Percentiles rank a stretch among this genome's conserved stretches.
These are phyloP conservation scores for Xanthorhoe designata DNA, from an alignment of 2,888 invertebrate species.

Conservation along the genomic window DNA sequence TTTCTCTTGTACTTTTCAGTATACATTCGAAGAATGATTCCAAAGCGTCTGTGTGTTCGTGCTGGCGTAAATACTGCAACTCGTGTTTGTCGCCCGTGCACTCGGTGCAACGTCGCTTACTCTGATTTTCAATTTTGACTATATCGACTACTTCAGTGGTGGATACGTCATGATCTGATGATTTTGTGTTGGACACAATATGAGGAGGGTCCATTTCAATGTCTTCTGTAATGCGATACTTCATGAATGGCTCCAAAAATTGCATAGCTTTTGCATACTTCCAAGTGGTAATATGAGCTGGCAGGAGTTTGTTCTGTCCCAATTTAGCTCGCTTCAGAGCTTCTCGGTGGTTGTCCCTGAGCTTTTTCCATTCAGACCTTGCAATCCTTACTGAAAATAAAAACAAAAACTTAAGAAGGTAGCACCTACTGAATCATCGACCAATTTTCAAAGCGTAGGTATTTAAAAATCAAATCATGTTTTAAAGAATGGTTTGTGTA, in stretches of 20 bases:
- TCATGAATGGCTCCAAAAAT: constrained; percentile 79
- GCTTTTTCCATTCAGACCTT: constrained; percentile 77
- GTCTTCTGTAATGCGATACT: constrained; percentile 77
- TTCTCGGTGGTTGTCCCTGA: constrained; percentile 76
- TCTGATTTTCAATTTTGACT: constrained; percentile 43
- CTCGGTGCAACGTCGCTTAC: constrained; percentile 58
- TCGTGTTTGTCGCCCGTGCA: constrained; percentile 38
- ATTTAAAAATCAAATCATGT: neutral
- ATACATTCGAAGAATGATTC: constrained; percentile 76
- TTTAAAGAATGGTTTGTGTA: neutral
- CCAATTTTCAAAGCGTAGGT: neutral
- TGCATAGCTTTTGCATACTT: constrained; percentile 81
- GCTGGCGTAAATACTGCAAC: constrained; percentile 33
- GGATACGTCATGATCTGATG: constrained; percentile 63
- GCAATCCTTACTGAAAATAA: constrained; percentile 71
- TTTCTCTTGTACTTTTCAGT: constrained; percentile 70
- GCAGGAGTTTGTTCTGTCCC: constrained; percentile 76
- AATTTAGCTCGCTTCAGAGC: constrained; percentile 77
- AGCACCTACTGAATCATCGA: neutral
- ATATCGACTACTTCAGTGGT: constrained; percentile 56
- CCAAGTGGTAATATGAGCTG: constrained; percentile 80
- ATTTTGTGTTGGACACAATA: constrained; percentile 33
- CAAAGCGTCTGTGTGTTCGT: constrained; percentile 60
- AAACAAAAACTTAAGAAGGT: neutral
- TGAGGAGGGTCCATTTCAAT: constrained; percentile 68